Evolutionary conservation across 2,113 vertebrate genomes (phyloP).

Genomic region (Vulpes ferrilata): DNA sequence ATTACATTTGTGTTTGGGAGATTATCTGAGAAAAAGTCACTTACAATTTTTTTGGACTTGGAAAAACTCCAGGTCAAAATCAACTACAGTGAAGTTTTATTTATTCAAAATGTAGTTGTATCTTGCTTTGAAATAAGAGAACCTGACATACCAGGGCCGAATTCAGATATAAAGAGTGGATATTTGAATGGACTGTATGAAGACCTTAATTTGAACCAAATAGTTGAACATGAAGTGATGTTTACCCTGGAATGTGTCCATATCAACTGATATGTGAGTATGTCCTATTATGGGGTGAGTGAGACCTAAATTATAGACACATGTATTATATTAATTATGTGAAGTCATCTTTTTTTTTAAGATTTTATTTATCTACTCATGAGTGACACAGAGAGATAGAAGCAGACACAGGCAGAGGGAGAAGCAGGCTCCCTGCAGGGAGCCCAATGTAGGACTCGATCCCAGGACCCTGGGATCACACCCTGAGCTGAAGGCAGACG

Average conservation of each 20-base stretch:
- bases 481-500: too few relatives aligned
- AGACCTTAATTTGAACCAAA: neutral
- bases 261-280: neutral
- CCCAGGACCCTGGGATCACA: too few relatives aligned
- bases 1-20: neutral
- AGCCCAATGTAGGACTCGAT: too few relatives aligned
- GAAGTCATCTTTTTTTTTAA: neutral
- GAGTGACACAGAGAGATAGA: too few relatives aligned
- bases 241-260: neutral
- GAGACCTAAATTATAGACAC: neutral
- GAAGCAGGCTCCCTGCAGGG: too few relatives aligned
- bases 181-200: neutral
- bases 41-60: neutral
- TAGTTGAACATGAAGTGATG: neutral
- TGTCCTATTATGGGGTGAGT: neutral
- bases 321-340: neutral
- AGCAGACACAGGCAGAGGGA: too few relatives aligned
- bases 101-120: neutral
- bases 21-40: neutral
- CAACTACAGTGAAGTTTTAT: neutral
- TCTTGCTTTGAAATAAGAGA: slow-evolving; percentile 28
- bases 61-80: neutral
- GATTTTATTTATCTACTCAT: too few relatives aligned
- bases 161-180: neutral
- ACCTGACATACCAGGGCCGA: neutral